Evolutionary conservation across 2,113 vertebrate species (phyloP).

Genomic region (Vanacampus margaritifer): DNA sequence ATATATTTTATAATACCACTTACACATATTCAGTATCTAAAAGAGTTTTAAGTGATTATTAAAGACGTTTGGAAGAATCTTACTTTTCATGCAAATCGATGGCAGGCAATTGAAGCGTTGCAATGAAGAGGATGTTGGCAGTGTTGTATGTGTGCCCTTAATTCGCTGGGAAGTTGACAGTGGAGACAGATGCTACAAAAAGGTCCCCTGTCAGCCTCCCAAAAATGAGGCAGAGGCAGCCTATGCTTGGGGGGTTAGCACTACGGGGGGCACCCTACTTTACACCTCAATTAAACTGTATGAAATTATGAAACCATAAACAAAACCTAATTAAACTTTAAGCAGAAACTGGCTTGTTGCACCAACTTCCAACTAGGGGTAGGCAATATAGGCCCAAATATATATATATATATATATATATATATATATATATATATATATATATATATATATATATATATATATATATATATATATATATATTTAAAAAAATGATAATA

Average conservation of each 20-base stretch:
- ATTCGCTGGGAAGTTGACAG: constrained; percentile 8
- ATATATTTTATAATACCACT: background rate
- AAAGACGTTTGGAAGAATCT: background rate
- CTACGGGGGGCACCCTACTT: background rate
- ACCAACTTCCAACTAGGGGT: background rate
- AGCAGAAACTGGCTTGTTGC: background rate
- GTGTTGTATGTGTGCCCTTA: background rate
- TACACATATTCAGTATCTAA: background rate
- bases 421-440: too few relatives aligned
- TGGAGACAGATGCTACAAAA: constrained; percentile 7
- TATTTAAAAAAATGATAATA: too few relatives aligned
- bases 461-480: too few relatives aligned
- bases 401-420: too few relatives aligned
- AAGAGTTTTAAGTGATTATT: background rate
- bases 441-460: too few relatives aligned
- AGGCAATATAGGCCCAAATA: too few relatives aligned
- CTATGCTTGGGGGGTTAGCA: background rate
- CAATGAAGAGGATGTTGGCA: background rate
- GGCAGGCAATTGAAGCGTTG: background rate
- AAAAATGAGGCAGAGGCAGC: background rate
- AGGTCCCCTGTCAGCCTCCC: constrained; percentile 3
- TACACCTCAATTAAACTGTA: constrained; percentile 2
- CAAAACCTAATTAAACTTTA: constrained; percentile 5
- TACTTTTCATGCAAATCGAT: background rate
- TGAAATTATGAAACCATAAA: constrained; percentile 6